Evolutionary conservation across 2,888 invertebrate species (phyloP).

Genomic region (Caenorhabditis imperialis): DNA sequence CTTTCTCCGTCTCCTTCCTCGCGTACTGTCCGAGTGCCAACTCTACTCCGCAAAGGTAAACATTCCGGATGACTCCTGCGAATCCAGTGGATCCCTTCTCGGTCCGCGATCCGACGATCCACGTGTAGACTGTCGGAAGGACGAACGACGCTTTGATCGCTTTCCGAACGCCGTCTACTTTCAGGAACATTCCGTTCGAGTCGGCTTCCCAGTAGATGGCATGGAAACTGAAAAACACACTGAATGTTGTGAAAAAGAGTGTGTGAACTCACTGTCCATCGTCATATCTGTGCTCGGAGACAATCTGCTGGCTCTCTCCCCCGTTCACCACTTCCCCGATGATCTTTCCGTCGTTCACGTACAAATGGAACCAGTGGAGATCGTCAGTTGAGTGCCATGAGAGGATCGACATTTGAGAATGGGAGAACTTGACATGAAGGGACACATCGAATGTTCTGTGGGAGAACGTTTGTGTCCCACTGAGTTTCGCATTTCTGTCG

Average conservation of each 20-base stretch:
- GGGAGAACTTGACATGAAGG: constrained; percentile 72
- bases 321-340: constrained; percentile 76
- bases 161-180: constrained; percentile 54
- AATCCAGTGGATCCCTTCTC: constrained; percentile 70
- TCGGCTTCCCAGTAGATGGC: constrained; percentile 60
- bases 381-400: constrained; percentile 74
- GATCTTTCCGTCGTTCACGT: constrained; percentile 70
- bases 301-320: constrained; percentile 70
- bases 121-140: constrained; percentile 58
- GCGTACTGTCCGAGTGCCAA: constrained; percentile 65
- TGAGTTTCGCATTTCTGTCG: constrained; percentile 73
- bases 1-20: constrained; percentile 63
- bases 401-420: constrained; percentile 73
- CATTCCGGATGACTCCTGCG: constrained; percentile 72
- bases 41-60: constrained; percentile 73
- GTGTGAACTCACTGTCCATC: constrained; percentile 70
- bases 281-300: constrained; percentile 65
- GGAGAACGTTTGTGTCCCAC: constrained; percentile 66
- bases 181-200: constrained; percentile 53
- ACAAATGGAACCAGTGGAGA: constrained; percentile 76
- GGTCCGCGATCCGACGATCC: constrained; percentile 69
- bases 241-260: background rate
- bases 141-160: constrained; percentile 37
- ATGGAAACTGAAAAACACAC: constrained; percentile 28
- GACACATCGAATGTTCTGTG: constrained; percentile 68